These are phyloP conservation scores for Pissodes strobi DNA, from an alignment of 1,140 invertebrate genomes.

Conservation along the genomic window DNA sequence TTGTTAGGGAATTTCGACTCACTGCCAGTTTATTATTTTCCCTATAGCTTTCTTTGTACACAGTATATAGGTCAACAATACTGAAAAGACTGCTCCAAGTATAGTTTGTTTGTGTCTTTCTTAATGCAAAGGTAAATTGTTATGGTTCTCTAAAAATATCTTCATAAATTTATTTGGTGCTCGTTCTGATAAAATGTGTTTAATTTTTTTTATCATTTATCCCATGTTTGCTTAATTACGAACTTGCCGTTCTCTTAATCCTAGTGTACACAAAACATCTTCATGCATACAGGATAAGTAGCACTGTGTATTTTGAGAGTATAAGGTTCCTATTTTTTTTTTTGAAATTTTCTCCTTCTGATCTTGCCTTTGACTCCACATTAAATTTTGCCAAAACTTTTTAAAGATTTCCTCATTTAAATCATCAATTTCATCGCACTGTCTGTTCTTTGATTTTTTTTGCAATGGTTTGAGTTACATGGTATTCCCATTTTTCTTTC, in stretches of 20 bases:
- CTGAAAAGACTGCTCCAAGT: neutral
- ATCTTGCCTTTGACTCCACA: neutral
- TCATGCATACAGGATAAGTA: no score
- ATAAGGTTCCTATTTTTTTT: neutral
- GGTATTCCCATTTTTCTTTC: neutral
- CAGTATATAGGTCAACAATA: no score
- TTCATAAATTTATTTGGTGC: neutral
- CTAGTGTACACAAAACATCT: neutral
- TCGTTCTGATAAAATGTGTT: no score
- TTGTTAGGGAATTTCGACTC: no score
- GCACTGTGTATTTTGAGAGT: no score
- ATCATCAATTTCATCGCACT: neutral
- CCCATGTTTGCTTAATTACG: neutral
- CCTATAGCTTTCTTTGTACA: no score
- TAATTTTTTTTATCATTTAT: neutral
- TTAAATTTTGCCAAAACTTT: neutral
- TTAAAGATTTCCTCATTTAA: neutral
- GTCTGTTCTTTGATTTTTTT: neutral
- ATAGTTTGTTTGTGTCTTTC: neutral
- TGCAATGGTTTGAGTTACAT: neutral
- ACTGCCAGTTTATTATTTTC: neutral
- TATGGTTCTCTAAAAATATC: neutral
- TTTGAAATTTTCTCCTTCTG: neutral
- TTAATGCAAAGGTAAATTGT: neutral
- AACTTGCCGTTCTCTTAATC: neutral